These are phyloP conservation scores for Harmothoe impar DNA, from an alignment of 2,888 invertebrate species.

Conservation along the genomic window DNA sequence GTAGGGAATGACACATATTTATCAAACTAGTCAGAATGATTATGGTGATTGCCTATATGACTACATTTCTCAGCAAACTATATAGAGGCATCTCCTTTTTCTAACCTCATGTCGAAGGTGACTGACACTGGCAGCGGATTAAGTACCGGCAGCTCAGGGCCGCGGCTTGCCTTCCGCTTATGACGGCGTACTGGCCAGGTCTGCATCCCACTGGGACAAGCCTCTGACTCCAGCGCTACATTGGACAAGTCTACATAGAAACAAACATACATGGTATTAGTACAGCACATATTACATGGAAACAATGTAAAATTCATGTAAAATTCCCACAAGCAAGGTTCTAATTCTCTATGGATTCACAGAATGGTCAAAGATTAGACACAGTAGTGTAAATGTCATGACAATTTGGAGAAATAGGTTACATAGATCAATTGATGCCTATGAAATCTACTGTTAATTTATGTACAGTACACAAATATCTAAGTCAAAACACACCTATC, in stretches of 20 bases:
- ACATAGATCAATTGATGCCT: neutral
- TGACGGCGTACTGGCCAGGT: slow-evolving; percentile 78
- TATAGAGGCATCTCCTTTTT: too few species aligned
- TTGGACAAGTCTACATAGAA: slow-evolving; percentile 88
- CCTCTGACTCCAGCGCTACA: slow-evolving; percentile 86
- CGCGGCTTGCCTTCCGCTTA: slow-evolving; percentile 76
- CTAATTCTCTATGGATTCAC: neutral
- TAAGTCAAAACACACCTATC: neutral
- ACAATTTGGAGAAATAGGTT: neutral
- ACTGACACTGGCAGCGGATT: slow-evolving; percentile 92
- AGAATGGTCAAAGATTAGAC: neutral
- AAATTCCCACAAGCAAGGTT: neutral
- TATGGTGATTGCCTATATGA: too few species aligned
- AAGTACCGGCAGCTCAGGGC: slow-evolving; percentile 85
- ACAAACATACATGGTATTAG: neutral
- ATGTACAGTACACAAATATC: neutral
- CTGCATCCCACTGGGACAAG: slow-evolving; percentile 68
- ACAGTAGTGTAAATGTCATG: neutral
- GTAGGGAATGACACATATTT: too few species aligned
- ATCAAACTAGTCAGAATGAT: too few species aligned
- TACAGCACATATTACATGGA: slow-evolving; percentile 65
- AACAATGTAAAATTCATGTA: neutral
- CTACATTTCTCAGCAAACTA: too few species aligned
- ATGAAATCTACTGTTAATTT: too few species aligned
- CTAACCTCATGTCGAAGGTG: slow-evolving; percentile 93